Percentiles rank a stretch among this genome's conserved stretches.
These are phyloP conservation scores for Monomorium pharaonis DNA, from an alignment of 1,140 invertebrate genomes.

Conservation along the genomic window DNA sequence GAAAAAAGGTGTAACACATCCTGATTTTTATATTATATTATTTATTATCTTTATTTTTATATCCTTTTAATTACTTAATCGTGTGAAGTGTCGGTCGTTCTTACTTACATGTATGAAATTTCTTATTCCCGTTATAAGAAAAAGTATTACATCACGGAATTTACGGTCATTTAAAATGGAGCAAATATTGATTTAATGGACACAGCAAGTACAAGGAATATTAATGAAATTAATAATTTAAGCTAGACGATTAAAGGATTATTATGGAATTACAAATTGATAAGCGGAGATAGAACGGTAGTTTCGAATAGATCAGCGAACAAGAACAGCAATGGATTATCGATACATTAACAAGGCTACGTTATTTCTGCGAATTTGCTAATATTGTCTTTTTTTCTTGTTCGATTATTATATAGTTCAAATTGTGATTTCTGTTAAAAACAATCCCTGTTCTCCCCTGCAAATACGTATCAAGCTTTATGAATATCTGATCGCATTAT, in stretches of 20 bases:
- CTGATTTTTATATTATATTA: background rate
- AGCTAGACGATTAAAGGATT: too few species aligned
- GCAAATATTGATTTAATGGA: background rate
- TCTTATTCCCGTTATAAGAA: background rate
- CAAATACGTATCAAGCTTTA: background rate
- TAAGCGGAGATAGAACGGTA: background rate
- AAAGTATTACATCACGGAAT: background rate
- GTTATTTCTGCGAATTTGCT: background rate
- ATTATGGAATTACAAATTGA: slow-evolving; percentile 24
- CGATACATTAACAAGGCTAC: background rate
- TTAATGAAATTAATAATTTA: background rate
- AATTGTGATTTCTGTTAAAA: background rate
- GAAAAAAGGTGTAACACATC: background rate
- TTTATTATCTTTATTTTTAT: background rate
- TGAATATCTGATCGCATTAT: slow-evolving; percentile 17
- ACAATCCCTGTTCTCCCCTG: background rate
- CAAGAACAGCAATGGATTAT: background rate
- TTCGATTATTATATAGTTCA: background rate
- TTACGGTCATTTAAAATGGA: background rate
- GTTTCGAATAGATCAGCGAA: background rate
- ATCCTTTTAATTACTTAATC: background rate
- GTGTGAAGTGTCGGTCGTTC: background rate
- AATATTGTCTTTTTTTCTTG: background rate
- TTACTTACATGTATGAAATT: background rate
- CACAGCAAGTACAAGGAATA: background rate